These are phyloP conservation scores for Diplazon laetatorius DNA, from an alignment of 2,888 invertebrate species.

Conservation along the genomic window DNA sequence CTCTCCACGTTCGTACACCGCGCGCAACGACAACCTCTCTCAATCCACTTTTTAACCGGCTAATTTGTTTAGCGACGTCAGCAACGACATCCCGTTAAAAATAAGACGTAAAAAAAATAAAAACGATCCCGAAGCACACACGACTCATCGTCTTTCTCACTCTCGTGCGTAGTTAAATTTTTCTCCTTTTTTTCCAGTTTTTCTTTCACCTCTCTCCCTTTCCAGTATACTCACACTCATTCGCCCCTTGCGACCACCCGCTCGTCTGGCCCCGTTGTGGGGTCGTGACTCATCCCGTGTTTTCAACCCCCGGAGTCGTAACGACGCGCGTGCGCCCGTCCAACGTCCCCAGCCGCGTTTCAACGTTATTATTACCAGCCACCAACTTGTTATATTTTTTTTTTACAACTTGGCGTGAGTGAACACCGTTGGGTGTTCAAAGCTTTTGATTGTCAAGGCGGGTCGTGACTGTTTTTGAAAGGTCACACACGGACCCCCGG, in stretches of 20 bases:
- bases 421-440: constrained; percentile 9
- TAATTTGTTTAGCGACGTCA: constrained; percentile 77
- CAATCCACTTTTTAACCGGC: constrained; percentile 70
- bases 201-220: constrained; percentile 35
- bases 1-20: constrained; percentile 7
- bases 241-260: constrained; percentile 41
- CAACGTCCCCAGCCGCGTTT: constrained; percentile 10
- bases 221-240: constrained; percentile 61
- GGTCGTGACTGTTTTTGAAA: constrained; percentile 2
- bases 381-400: constrained; percentile 31
- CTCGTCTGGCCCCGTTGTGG: constrained; percentile 48
- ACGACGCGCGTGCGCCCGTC: constrained; percentile 45
- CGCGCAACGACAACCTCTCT: constrained; percentile 20
- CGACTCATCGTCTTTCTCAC: constrained; percentile 37
- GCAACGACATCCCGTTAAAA: constrained; percentile 77
- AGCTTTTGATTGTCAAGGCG: neutral
- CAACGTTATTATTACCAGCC: constrained; percentile 47
- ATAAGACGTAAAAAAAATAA: too few species aligned
- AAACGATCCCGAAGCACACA: constrained; percentile 32
- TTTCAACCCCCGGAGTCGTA: constrained; percentile 58
- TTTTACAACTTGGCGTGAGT: constrained; percentile 8
- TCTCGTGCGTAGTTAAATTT: constrained; percentile 5
- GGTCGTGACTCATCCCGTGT: constrained; percentile 64
- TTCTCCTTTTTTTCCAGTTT: neutral
- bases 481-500: neutral